Conservation (phyloP, 2,113 vertebrate genomes). For the Phyllostomus discolor region DNA sequence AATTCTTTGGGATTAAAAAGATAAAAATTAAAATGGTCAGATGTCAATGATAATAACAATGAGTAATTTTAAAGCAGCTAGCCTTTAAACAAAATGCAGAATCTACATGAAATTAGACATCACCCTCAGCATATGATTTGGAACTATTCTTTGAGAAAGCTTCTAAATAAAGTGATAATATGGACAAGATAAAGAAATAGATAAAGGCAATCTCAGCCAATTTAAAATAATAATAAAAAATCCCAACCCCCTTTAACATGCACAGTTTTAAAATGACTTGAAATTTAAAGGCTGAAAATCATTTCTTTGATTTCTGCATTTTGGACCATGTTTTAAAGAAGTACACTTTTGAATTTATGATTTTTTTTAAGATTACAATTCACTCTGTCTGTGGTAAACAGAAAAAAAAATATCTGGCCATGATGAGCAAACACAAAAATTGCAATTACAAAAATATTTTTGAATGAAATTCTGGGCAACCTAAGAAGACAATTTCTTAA, state of each 20-base stretch:
- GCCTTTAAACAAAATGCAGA: conserved; percentile 29
- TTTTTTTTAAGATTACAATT: neutral
- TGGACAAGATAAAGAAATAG: neutral
- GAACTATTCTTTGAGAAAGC: neutral
- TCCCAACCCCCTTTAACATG: neutral
- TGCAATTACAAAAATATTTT: neutral
- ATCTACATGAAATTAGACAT: neutral
- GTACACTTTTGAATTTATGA: neutral
- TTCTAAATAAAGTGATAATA: neutral
- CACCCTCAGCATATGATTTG: neutral
- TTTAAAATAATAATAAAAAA: conserved; percentile 33
- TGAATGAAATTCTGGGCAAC: neutral
- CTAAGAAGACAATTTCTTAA: neutral
- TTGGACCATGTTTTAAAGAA: neutral
- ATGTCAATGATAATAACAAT: neutral
- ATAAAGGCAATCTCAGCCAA: neutral
- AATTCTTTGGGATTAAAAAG: conserved; percentile 38
- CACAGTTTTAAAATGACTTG: conserved; percentile 8
- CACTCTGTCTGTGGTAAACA: neutral
- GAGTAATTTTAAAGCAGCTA: neutral
- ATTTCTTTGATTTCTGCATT: conserved; percentile 8
- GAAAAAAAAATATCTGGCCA: neutral
- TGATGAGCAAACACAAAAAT: neutral
- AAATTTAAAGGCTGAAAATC: conserved; percentile 10
- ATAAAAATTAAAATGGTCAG: conserved; percentile 59